Evolutionary conservation across 2,797 vertebrate species (phyloP), one percentile per base, ranked within the genome.

Genomic region (Phyllotis vaccarum): DNA sequence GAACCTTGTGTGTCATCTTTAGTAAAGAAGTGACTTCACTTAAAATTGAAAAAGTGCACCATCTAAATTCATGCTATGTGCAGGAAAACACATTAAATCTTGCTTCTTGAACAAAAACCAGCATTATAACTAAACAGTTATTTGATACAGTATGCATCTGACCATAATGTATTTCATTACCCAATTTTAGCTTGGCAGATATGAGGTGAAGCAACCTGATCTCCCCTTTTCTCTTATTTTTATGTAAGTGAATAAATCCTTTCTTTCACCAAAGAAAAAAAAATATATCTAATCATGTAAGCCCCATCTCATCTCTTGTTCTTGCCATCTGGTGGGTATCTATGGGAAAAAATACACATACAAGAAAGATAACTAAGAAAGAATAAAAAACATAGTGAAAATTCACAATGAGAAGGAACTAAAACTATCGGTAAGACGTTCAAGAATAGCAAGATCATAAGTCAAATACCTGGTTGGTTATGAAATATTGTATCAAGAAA

Each of bases 81-180:
- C 75, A 93, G 56, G 21, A 91, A 8, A 89, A 62, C 5, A 43
- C 19, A 68, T 68, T 72, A 66, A 86, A 89, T 66, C 52, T 64
- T 46, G 37, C 24, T 60, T 21, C 34, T 85, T 19, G 70, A 43
- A 5, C 24, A 72, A 72, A 72, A 24, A 74, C 2, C 9, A 74
- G 37, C 22, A 43, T 43, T 74, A 92, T 97, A 92, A 31, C 1
- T 95, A 91, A 95, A 62, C 22, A 64, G 22, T 72, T 40, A 37
- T 68, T 97, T 96, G 68, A 72, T 22, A 90, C 37, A 93, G 79
- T 58, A 68, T 70, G 46, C 24, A 98, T 90, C 86, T 46, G 90
- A 89, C 64, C 43, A 89, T n/a, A 95, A 40, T 0, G 54, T 54
- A 34, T 5, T 74, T 89, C 49, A 87, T 90, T 34, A 52, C 58